Percentiles rank a stretch among this genome's conserved stretches.
These are phyloP conservation scores for Zaprionus vittiger DNA, from an alignment of 1,140 invertebrate species.

Conservation along the genomic window DNA sequence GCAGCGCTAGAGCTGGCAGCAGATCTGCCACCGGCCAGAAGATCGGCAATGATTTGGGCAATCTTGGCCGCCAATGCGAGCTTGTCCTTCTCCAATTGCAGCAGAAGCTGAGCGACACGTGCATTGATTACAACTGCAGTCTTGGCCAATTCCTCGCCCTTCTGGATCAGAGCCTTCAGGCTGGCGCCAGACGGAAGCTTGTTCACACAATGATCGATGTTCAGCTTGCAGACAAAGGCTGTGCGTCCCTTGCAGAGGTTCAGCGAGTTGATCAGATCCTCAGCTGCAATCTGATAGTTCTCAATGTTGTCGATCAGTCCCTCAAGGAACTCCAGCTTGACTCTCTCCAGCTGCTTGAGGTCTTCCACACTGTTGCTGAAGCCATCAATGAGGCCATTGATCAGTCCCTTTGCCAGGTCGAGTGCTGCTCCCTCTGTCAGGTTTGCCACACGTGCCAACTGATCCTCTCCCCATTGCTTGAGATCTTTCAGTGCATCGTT, in stretches of 20 bases:
- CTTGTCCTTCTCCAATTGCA: conserved; percentile 3
- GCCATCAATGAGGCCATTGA: conserved; percentile 9
- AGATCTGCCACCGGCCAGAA: not conserved
- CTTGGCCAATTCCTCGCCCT: not conserved
- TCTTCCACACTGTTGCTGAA: not conserved
- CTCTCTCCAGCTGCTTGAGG: conserved; percentile 33
- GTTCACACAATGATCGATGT: not conserved
- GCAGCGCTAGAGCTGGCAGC: not conserved
- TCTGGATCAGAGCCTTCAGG: not conserved
- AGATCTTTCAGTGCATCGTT: conserved; percentile 6
- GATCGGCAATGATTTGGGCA: not conserved
- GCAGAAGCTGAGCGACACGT: not conserved
- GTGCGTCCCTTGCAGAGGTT: conserved; percentile 2
- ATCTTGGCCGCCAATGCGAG: not conserved
- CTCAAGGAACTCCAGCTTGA: not conserved
- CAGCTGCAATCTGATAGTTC: not conserved
- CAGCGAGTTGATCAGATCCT: not conserved
- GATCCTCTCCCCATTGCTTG: conserved; percentile 34
- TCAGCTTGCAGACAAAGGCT: not conserved
- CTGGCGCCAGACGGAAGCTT: not conserved
- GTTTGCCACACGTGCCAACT: conserved; percentile 41
- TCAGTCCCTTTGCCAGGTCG: conserved; percentile 26
- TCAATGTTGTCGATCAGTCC: not conserved
- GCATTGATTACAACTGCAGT: not conserved
- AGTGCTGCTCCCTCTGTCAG: conserved; percentile 18